phyloP scores from a whole-genome alignment of 2,888 invertebrate genomes.

The Tiliacea citrago region DNA sequence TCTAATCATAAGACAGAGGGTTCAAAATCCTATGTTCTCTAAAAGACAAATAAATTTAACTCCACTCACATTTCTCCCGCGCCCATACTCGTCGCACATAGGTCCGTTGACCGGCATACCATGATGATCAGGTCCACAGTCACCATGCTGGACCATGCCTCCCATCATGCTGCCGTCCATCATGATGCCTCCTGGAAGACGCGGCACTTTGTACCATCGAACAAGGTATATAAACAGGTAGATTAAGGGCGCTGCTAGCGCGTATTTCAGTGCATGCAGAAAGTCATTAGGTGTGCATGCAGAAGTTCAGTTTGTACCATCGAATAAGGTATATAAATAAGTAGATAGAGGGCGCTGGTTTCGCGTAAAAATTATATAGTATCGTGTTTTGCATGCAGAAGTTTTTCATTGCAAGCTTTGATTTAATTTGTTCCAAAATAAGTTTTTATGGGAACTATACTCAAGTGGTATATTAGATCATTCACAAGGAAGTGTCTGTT shows the following conservation, averaged over 20 bases:
- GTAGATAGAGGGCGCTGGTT: conserved; percentile 28
- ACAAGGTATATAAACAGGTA: conserved; percentile 53
- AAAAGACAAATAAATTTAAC: conserved; percentile 1
- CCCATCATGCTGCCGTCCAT: conserved; percentile 89
- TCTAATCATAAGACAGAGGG: background rate
- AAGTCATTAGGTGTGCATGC: conserved; percentile 3
- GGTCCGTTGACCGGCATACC: conserved; percentile 84
- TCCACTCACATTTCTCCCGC: conserved; percentile 84
- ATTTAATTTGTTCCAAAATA: background rate
- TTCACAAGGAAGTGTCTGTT: background rate
- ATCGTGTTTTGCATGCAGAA: background rate
- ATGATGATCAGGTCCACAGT: conserved; percentile 88
- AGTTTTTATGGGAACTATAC: background rate
- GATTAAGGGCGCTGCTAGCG: conserved; percentile 33
- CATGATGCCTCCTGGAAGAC: conserved; percentile 87
- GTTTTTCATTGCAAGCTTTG: background rate
- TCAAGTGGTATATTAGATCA: background rate
- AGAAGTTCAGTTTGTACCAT: conserved; percentile 60
- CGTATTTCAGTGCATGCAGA: conserved; percentile 20
- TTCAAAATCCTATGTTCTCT: background rate
- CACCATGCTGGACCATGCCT: conserved; percentile 82
- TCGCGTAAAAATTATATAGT: conserved; percentile 5
- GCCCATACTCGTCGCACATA: conserved; percentile 88
- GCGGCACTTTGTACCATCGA: conserved; percentile 67
- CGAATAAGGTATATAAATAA: conserved; percentile 49